Base-by-base conservation (phyloP, 2,888 invertebrate genomes). In the Herminia tarsipennalis region DNA sequence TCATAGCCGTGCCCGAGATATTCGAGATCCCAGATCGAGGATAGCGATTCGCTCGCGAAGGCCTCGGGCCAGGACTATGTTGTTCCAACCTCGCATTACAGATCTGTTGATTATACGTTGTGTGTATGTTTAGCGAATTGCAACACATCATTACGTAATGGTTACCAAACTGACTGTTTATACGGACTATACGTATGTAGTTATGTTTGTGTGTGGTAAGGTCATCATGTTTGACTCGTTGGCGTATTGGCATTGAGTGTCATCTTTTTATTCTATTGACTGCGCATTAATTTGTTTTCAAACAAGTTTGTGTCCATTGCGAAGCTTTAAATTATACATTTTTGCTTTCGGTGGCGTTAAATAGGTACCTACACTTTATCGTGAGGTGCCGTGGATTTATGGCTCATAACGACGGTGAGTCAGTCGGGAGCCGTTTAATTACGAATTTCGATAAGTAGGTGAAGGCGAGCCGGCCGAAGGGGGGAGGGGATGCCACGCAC, bases 371-470 rank as follows among this genome's bases (percentile, higher is more conserved):
- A n/a, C n/a, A n/a, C n/a, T 58, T 52, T 58, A 58, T 45, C 48
- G 24, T 40, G 59, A 28, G 42, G 43, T 34, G 45, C 29, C 24
- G 46, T 30, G 32, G 16, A 34, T 62, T 64, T 66, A 62, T 66
- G 37, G 44, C 38, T 51, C 55, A 58, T 55, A 46, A 50, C 40
- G 49, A 25, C 56, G 64, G 59, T 72, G 73, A 69, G 49, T 74
- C 70, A 68, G 47, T 34, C 34, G 28, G 34, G 40, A 47, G 39
- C 18, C 51, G 58, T 49, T 61, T 69, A 56, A 66, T 64, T 61
- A 59, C 55, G 44, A 61, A 64, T 70, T 70, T 73, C 56, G 62
- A 66, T 72, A 82, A 69, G 80, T 84, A 69, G 83, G 86, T 83
- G 84, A 86, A 86, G 85, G 85, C 74, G 70, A 81, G 49, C 82